A percentile compares a stretch with the other conserved stretches of the same genome.
Conservation (phyloP, 2,888 invertebrate species). For the Diaphora mendica region DNA sequence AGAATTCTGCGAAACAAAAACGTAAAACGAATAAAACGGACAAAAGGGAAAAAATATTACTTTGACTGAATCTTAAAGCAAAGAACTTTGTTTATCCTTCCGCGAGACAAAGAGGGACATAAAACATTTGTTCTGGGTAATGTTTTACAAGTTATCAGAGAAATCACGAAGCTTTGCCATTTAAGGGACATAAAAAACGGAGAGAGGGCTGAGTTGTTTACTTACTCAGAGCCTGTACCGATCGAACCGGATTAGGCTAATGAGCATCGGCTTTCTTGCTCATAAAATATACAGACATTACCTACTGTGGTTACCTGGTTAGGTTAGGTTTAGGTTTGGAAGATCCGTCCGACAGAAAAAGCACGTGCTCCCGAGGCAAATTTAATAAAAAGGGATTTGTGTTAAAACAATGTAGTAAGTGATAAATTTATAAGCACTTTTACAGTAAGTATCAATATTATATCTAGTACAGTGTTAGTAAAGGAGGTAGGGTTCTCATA, state of each 20-base stretch:
- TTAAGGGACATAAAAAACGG: slow-evolving; percentile 51
- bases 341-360: neutral
- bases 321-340: neutral
- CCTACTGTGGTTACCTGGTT: slow-evolving; percentile 4
- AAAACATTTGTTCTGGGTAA: slow-evolving; percentile 49
- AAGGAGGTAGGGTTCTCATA: neutral
- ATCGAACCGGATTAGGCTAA: slow-evolving; percentile 59
- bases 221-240: slow-evolving; percentile 46
- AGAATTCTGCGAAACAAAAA: slow-evolving; percentile 14
- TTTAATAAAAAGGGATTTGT: neutral
- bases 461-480: too few relatives aligned
- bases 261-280: slow-evolving; percentile 49
- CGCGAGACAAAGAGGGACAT: slow-evolving; percentile 29
- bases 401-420: neutral
- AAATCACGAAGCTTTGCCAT: slow-evolving; percentile 55
- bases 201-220: slow-evolving; percentile 43
- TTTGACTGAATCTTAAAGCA: slow-evolving; percentile 32
- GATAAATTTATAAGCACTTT: neutral
- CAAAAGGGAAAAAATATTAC: slow-evolving; percentile 28
- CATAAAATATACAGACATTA: slow-evolving; percentile 53
- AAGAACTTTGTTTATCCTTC: slow-evolving; percentile 40
- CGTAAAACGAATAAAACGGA: slow-evolving; percentile 27
- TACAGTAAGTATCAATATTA: neutral
- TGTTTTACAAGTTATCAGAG: slow-evolving; percentile 58
- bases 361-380: neutral